These are phyloP conservation scores for Pseudomugil gertrudae DNA, from an alignment of 2,797 vertebrate genomes.

Conservation along the genomic window DNA sequence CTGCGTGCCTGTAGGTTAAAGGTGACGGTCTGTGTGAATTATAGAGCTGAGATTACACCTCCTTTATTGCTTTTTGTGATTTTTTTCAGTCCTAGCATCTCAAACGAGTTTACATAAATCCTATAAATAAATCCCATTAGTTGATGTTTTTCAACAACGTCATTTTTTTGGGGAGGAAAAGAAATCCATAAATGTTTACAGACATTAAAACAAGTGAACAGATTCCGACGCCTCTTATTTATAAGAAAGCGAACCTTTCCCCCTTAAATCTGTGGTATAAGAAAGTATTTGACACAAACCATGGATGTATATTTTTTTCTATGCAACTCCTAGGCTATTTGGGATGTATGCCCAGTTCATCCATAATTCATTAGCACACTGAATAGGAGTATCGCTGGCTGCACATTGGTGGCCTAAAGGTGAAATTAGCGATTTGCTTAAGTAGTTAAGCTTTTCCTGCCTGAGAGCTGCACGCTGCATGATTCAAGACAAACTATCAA, in stretches of 20 bases:
- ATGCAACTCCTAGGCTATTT: conserved; percentile 83
- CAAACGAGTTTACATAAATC: not conserved
- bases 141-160: not conserved
- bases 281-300: conserved; percentile 84
- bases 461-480: conserved; percentile 96
- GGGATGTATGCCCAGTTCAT: conserved; percentile 89
- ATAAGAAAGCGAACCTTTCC: conserved; percentile 21
- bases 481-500: conserved; percentile 99
- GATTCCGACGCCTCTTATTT: not conserved
- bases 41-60: conserved; percentile 1
- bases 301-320: conserved; percentile 87
- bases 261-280: conserved; percentile 38
- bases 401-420: conserved; percentile 99
- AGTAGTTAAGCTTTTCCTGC: conserved; percentile 98
- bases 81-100: not conserved
- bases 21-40: conserved; percentile 31
- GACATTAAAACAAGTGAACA: not conserved
- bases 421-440: conserved; percentile 99
- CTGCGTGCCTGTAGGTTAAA: conserved; percentile 46
- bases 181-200: not conserved
- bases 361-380: conserved; percentile 99
- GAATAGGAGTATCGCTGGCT: conserved; percentile 95
- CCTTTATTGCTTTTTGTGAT: not conserved
- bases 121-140: not conserved
- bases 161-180: not conserved